Evolutionary conservation across 2,888 invertebrate species (phyloP).

Genomic region (Urechis unicinctus): DNA sequence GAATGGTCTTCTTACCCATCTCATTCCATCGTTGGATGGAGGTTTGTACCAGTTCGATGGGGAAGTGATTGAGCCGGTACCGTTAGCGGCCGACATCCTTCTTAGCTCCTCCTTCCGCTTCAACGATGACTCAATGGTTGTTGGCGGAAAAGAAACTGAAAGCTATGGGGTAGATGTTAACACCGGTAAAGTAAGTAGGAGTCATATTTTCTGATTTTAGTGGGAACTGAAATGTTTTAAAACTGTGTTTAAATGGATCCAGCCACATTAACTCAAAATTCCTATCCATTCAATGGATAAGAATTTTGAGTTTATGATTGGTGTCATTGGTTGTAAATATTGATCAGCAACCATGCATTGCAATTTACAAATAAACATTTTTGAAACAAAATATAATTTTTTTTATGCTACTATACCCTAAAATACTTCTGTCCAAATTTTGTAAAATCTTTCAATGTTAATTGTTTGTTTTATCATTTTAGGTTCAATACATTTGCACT

Average conservation of each 20-base stretch:
- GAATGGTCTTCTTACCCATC: conserved; percentile 53
- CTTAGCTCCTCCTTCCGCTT: conserved; percentile 76
- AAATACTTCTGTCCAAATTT: too few relatives aligned
- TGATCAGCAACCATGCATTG: too few relatives aligned
- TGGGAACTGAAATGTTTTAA: neutral
- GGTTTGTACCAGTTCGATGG: conserved; percentile 87
- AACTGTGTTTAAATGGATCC: too few relatives aligned
- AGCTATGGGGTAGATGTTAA: conserved; percentile 78
- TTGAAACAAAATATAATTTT: too few relatives aligned
- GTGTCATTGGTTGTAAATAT: too few relatives aligned
- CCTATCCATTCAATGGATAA: too few relatives aligned
- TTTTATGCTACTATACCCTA: too few relatives aligned
- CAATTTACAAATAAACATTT: too few relatives aligned
- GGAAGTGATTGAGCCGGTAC: conserved; percentile 76
- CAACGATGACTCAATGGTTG: conserved; percentile 51
- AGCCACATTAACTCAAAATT: too few relatives aligned
- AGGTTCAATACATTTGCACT: conserved; percentile 41
- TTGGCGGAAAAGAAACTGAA: conserved; percentile 75
- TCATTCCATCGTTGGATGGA: conserved; percentile 90
- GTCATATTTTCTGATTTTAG: neutral
- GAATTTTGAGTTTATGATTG: too few relatives aligned
- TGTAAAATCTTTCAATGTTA: too few relatives aligned
- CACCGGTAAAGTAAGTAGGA: conserved; percentile 55
- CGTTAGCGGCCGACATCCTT: conserved; percentile 78
- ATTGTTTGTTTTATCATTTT: neutral